Evolutionary conservation across 2,888 invertebrate species (phyloP), one percentile per base, ranked within the genome.

Genomic region (Drosophila niveifrons): DNA sequence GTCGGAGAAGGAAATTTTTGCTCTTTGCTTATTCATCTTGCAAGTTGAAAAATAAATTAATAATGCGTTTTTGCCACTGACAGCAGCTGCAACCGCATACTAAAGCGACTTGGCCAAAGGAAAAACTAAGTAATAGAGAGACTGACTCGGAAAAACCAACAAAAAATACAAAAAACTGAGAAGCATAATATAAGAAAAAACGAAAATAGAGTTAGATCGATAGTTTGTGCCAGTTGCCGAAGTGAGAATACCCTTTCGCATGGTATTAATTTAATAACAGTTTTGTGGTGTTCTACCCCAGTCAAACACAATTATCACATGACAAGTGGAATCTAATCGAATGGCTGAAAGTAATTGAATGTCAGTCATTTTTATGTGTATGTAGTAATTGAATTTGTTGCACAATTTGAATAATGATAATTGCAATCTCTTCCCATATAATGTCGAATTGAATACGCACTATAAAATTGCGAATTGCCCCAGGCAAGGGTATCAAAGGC

Each of bases 1-100:
- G n/a, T 23, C 23, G 6, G 23, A 23, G 50, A 72, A 61, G 63
- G 59, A 73, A 67, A 69, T 87, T 84, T 76, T 73, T 85, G 84
- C 84, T 87, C 87, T 87, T 85, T 85, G 84, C 87, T 87, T 85
- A 85, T 85, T 85, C 84, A 85, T 85, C 87, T 85, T 78, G 86
- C 83, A 84, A 83, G 83, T 86, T 84, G 86, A 82, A 85, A 85
- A 85, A 87, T 86, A 86, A 86, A 86, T 86, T 86, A 86, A 88
- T 88, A 86, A 88, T 86, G 82, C 86, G 81, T 81, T 88, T 80
- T 86, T 80, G 88, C 81, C 83, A 82, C 86, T 80, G 86, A 88
- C 83, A 86, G 88, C 81, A 82, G 81, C 83, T 79, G 88, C 79
- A 88, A 79, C 82, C 80, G 78, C 82, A 82, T 57, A 66, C 70